Base-by-base conservation (phyloP, 2,888 invertebrate species). In the Seira ritae region DNA sequence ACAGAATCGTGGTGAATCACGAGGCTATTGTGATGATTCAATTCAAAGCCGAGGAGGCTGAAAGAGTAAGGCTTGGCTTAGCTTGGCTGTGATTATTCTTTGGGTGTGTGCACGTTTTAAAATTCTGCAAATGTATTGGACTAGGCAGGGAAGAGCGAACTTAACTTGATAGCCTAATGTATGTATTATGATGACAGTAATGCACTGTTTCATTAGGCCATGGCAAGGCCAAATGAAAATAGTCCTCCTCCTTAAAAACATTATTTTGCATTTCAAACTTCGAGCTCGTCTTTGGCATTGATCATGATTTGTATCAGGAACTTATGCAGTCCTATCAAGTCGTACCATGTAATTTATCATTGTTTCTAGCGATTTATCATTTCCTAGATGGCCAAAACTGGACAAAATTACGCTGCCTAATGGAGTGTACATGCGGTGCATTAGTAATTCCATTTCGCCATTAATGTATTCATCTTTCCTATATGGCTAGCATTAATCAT, bases 101-200 rank as follows among this genome's bases (percentile, higher is more conserved):
- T 71, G 79, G 73, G 79, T 68, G 79, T 78, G 78, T 70, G 31
- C 60, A 62, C 22, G 6, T 42, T 42, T 69, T 19, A 68, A 62
- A 76, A 24, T 69, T 75, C 68, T 76, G 69, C 31, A 42, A 42
- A 42, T 42, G 42, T 42, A 42, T 12, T 42, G 42, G 42, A 6
- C 12, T 12, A 42, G 6, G 12, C 12, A 42, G 42, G 42, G 12
- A 42, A 42, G 42, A 42, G n/a, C n/a, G n/a, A n/a, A n/a, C n/a
- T n/a, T n/a, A n/a, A n/a, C n/a, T n/a, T n/a, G n/a, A n/a, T n/a
- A n/a, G n/a, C n/a, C n/a, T 42, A 42, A 42, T 42, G 42, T 12
- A 62, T 23, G 3, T 50, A 55, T 50, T 31, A 76, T 46, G 50
- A 76, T 76, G 76, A 37, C 76, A 69, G 69, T 60, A 76, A 69